phyloP scores from a whole-genome alignment of 2,797 vertebrate genomes.

The Pantherophis vulpinus region DNA sequence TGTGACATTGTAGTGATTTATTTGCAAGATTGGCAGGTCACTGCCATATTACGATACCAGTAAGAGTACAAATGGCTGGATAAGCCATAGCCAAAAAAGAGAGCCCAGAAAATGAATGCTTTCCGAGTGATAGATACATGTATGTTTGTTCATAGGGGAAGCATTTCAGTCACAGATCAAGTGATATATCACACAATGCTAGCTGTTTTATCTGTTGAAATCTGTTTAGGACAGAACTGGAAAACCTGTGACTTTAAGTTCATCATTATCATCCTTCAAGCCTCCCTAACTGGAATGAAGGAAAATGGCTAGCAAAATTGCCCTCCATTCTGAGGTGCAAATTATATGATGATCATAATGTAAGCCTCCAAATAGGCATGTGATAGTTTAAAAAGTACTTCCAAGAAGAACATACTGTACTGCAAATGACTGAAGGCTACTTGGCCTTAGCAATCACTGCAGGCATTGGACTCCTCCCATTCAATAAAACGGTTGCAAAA shows the following conservation, averaged over 20 bases:
- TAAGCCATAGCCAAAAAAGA: constrained; percentile 28
- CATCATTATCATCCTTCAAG: background rate
- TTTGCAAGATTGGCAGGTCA: constrained; percentile 42
- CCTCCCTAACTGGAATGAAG: background rate
- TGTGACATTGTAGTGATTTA: constrained; percentile 40
- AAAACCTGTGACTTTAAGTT: background rate
- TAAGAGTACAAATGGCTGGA: constrained; percentile 41
- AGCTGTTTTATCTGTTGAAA: background rate
- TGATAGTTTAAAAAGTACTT: background rate
- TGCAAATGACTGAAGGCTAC: background rate
- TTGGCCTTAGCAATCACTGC: background rate
- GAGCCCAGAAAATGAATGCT: constrained; percentile 37
- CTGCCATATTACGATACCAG: constrained; percentile 46
- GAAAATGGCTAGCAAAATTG: background rate
- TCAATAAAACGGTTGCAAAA: background rate
- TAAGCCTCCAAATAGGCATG: background rate
- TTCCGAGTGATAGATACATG: constrained; percentile 23
- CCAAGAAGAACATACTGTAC: background rate
- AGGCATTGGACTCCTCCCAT: background rate
- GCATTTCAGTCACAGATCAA: background rate
- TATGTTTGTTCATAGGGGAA: background rate
- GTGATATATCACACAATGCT: background rate
- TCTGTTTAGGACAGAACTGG: background rate
- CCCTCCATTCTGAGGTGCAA: background rate
- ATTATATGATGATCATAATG: background rate